Base-by-base conservation (phyloP, 2,888 invertebrate genomes). In the Synergus japonicus region DNA sequence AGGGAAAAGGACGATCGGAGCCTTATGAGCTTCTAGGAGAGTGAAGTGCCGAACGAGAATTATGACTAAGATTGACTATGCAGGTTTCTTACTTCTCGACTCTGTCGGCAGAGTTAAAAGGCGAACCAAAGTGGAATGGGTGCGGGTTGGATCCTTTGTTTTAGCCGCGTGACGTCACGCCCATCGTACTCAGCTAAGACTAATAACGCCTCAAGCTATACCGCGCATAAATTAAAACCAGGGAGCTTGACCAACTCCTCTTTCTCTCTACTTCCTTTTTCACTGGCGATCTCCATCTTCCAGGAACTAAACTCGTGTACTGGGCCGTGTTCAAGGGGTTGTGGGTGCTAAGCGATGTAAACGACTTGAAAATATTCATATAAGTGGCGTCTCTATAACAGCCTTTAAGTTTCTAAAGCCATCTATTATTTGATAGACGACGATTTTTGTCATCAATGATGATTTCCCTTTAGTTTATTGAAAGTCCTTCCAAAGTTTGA, bases 141-240 rank as follows among this genome's bases (percentile, higher is more conserved):
- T 86, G 82, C 84, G 85, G 85, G 84, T 85, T 86, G 84, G 81
- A 86, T 89, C 89, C 90, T 91, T 92, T 91, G 91, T 92, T 90
- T 91, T 89, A 90, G 86, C 88, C 88, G 91, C 90, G 89, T 90
- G 90, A 90, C 91, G 90, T 91, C 90, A 90, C 90, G 87, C 88
- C 87, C 87, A 86, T 88, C 88, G 83, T 85, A 85, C 82, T 86
- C 83, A 83, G 86, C 88, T 87, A 88, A 86, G 87, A 88, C 89
- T 91, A 91, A 91, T 91, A 91, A 90, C 89, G 90, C 90, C 88
- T 83, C 80, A 84, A 87, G 89, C 86, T 82, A 87, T 86, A 88
- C 87, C 84, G 86, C 89, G 91, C 91, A 91, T 91, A 92, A 91
- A 92, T 92, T 91, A 90, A 89, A 88, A 89, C 84, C 84, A 83